Base-by-base conservation (phyloP, 2,888 invertebrate species). In the Balanococcus diminutus region DNA sequence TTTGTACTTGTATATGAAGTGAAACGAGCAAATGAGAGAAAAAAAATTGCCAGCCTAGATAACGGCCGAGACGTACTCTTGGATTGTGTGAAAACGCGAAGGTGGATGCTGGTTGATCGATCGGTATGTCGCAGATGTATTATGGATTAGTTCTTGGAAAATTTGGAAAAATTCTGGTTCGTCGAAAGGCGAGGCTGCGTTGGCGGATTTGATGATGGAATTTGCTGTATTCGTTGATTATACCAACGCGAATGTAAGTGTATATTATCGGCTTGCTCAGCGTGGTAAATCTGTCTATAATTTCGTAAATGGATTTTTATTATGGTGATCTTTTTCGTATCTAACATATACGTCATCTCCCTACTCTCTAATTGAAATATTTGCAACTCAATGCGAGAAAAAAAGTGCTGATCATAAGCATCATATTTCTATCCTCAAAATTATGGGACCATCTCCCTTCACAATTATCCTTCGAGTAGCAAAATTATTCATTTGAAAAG, bases 21-120 rank as follows among this genome's bases (percentile, higher is more conserved):
- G 56, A 56, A 56, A 56, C 56, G 56, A 22, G 56, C 56, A 56
- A 22, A 46, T n/a, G 56, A 56, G 56, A 56, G 51, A n/a, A 56
- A 56, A 56, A 56, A 56, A 56, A 56, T 56, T 56, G 56, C 56
- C 56, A 56, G 56, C 56, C 56, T 56, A 56, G 56, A 56, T 56
- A 56, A 56, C 56, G 56, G 56, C 56, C n/a, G 22, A 19, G 56
- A 51, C 19, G 51, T 51, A 19, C 9, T 22, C 0, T n/a, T 9
- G 22, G 11, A 56, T 56, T 19, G 56, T 56, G 56, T 56, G 56
- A 56, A 46, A 19, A 56, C 56, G 56, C 56, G 56, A 56, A 22
- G 56, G 22, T 56, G 56, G 56, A 56, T 56, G 56, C 56, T 56
- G 56, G 8, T 22, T 22, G 56, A 56, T 56, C 22, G 22, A 56